Base-by-base conservation (phyloP, 2,113 vertebrate genomes). In the Aspiorhynchus laticeps region DNA sequence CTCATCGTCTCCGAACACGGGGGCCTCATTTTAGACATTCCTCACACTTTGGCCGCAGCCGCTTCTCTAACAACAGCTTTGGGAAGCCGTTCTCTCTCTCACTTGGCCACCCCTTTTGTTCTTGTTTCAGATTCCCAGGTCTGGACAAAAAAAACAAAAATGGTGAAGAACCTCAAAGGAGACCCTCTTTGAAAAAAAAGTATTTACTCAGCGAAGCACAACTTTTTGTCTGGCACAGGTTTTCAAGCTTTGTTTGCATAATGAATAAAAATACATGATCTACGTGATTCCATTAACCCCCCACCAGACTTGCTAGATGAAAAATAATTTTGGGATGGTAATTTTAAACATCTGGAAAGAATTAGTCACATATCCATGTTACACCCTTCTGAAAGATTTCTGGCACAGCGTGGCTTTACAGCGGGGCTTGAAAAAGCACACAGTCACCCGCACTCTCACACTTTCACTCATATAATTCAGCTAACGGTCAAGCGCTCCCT, bases 361-460 rank as follows among this genome's bases (percentile, higher is more conserved):
- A 89, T 90, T 76, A 88, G 46, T 78, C 43, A 12, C 1, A 24
- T 77, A 83, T 88, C 84, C 86, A 85, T 80, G 86, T 83, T 76
- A 81, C 74, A 88, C 91, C 93, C 89, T 86, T 88, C 89, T 88
- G 84, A 90, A 88, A 82, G 76, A 93, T 92, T 91, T 90, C 83
- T 86, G 88, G 21, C 78, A 87, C 83, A 83, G 88, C 56, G 84
- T 69, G 87, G 82, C 90, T 89, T 53, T 84, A 85, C 71, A 88
- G 83, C 90, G 84, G 88, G 59, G 90, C 90, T 83, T 33, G 76
- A 87, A 89, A 82, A 85, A 88, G 63, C 41, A 80, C 77, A 83
- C 73, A 41, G 8, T 43, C 46, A 5, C 38, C 76, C 56, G 33
- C 73, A 74, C 74, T 65, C 80, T 82, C 81, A 77, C 87, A 85